Evolutionary conservation across 2,888 invertebrate species (phyloP), one percentile per base, ranked within the genome.

Genomic region (Stenichneumon culpator): DNA sequence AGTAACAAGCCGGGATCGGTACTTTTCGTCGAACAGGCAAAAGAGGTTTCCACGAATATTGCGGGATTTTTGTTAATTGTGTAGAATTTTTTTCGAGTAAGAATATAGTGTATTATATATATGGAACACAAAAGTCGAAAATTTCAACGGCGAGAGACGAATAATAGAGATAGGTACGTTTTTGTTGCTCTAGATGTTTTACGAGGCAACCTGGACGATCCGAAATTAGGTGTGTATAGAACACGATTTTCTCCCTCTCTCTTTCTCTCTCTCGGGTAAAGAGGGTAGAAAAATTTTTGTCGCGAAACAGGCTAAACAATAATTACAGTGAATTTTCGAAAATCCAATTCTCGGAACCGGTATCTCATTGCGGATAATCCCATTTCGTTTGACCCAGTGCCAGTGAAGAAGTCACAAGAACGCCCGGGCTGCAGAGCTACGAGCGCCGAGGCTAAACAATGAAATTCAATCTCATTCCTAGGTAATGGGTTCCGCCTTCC

Each of bases 401-500:
- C 19, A 63, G 60, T n/a, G 44, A 25, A 2, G 47, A 78, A 65
- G 25, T 44, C 75, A 50, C 81, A 19, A n/a, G n/a, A n/a, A 54
- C 54, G 19, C 22, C 11, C 54, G 65, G n/a, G 39, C 19, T 16
- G 32, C n/a, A 44, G 44, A 44, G 28, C 14, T 44, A 36, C 11
- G 50, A 19, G 52, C 52, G 68, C 73, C 65, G 16, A 50, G 65
- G 11, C 60, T 60, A 52, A 57, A 82, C 69, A 72, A 65, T 81
- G 73, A 75, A 78, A 72, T 81, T 69, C 82, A 88, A 87, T 87
- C 89, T 88, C 84, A 79, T 82, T 88, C 84, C 86, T 79, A 72
- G 85, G 86, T 87, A 88, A 86, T 86, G 81, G 86, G 78, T 74
- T 67, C 80, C 86, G 67, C 85, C 86, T 88, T 87, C 88, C 78